A percentile compares a stretch with the other conserved stretches of the same genome.
phyloP scores from a whole-genome alignment of 2,113 vertebrate genomes.

The Coturnix japonica region DNA sequence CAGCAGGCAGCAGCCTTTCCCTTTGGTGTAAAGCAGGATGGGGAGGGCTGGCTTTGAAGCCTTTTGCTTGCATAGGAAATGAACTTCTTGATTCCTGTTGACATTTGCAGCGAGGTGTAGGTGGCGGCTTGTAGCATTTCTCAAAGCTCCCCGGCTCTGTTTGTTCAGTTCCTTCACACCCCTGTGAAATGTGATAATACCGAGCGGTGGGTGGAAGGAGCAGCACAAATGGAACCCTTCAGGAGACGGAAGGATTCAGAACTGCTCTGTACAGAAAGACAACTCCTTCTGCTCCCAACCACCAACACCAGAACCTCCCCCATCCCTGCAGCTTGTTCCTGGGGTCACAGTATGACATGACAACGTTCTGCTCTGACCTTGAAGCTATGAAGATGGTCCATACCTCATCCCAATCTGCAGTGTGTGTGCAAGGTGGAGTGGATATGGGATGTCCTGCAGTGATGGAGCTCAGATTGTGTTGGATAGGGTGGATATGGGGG shows the following conservation, averaged over 20 bases:
- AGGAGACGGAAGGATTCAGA: not conserved
- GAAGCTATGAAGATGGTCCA: not conserved
- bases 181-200: not conserved
- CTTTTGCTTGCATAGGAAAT: not conserved
- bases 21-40: not conserved
- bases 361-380: not conserved
- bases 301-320: not conserved
- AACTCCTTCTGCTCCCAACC: not conserved
- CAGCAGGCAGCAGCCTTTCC: not conserved
- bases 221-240: not conserved
- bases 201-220: not conserved
- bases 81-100: conserved; percentile 7
- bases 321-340: not conserved
- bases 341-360: no score
- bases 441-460: no score
- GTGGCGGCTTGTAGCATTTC: not conserved
- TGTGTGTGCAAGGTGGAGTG: no score
- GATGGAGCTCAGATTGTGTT: no score
- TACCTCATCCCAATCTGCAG: not conserved
- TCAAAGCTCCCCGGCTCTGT: not conserved
- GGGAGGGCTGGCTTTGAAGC: not conserved
- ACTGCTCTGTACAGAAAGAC: not conserved
- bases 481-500: no score
- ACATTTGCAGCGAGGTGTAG: conserved; percentile 21
- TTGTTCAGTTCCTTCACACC: not conserved